Base-by-base conservation (phyloP, 1,140 invertebrate species). In the Lepidurus packardi region DNA sequence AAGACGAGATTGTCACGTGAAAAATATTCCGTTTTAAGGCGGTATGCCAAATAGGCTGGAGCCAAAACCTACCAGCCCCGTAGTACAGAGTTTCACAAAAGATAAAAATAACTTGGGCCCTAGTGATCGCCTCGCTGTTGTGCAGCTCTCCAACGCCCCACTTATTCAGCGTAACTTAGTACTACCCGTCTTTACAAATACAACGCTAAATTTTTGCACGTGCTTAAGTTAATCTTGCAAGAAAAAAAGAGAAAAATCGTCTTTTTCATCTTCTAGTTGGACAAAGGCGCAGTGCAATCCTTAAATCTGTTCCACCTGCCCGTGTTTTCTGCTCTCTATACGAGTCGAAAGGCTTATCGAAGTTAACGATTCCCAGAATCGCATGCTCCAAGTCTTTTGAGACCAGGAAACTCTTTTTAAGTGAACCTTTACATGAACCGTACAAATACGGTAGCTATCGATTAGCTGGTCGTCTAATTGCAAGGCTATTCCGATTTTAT, bases 1-100 rank as follows among this genome's bases (percentile, higher is more conserved):
- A 65, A 65, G 53, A 65, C 53, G 53, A 65, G 53, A 65, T 65
- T 65, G 53, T 65, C 53, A 65, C 53, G 53, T 65, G 53, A 65
- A 65, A 65, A 65, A 65, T 65, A 21, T 65, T 21, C 16, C 16
- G 53, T 21, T 65, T 65, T 16, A n/a, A 65, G 53, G 53, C 53
- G 53, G 53, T 8, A 65, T 21, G 53, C 53, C 53, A 65, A 65
- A 65, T 65, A 65, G 21, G 21, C 53, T 65, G 53, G 53, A 65
- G 53, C 13, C 53, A 65, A 65, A 65, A 13, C 16, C 53, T 65
- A 5, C 16, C 5, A 21, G 3, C 53, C 21, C 6, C 9, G 21
- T 21, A n/a, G 53, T 65, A 65, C 53, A 65, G 16, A 65, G 53
- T 65, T n/a, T n/a, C 53, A 65, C 53, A 65, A 7, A 65, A 65